A percentile compares a stretch with the other conserved stretches of the same genome.
Conservation (phyloP, 1,140 invertebrate species). For the Brachionus koreanus region DNA sequence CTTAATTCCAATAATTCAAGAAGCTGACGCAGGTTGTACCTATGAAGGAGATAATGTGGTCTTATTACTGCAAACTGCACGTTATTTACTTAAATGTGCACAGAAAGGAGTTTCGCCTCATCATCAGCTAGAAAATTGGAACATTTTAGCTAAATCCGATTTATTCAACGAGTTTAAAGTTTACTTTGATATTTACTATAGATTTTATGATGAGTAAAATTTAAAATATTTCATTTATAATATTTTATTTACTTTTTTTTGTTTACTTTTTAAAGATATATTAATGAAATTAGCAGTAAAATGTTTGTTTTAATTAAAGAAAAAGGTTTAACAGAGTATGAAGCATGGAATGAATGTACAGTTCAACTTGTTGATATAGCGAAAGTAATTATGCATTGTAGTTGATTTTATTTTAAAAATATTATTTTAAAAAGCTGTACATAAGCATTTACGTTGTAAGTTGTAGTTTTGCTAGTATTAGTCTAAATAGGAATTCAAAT, state of each 20-base stretch:
- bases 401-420: background rate
- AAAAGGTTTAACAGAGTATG: background rate
- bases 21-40: constrained; percentile 77
- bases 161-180: background rate
- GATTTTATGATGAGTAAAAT: constrained; percentile 19
- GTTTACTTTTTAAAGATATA: constrained; percentile 3
- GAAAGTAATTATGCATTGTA: background rate
- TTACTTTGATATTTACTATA: constrained; percentile 21
- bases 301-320: constrained; percentile 29
- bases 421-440: background rate
- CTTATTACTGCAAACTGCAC: constrained; percentile 78
- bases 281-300: background rate
- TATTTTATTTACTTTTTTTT: background rate
- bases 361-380: constrained; percentile 17
- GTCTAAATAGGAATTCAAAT: background rate
- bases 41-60: constrained; percentile 95
- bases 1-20: constrained; percentile 74
- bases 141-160: background rate
- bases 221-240: background rate
- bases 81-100: constrained; percentile 57
- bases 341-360: constrained; percentile 17
- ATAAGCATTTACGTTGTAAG: background rate
- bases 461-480: background rate
- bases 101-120: constrained; percentile 33
- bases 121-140: background rate